Percentiles rank a stretch among this genome's conserved stretches.
phyloP scores from a whole-genome alignment of 2,113 vertebrate genomes.

The Herpetotheres cachinnans region DNA sequence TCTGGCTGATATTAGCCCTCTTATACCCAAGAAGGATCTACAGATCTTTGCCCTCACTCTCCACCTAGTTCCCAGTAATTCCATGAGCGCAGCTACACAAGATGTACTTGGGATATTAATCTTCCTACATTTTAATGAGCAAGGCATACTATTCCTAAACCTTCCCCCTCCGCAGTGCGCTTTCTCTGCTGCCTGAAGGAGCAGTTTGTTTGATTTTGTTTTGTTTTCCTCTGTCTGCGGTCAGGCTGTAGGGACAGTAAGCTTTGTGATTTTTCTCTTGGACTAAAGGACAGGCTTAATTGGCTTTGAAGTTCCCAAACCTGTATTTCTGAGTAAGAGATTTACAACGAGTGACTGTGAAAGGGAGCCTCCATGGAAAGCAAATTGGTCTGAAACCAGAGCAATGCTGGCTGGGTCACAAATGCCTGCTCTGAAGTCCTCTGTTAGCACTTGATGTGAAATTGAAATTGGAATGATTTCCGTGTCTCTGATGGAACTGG shows the following conservation, averaged over 20 bases:
- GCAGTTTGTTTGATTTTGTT: neutral
- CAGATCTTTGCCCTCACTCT: rapidly evolving
- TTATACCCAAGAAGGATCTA: neutral
- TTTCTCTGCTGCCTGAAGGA: neutral
- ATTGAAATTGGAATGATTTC: neutral
- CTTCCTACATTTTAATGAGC: neutral
- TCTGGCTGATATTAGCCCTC: neutral
- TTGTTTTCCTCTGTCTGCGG: rapidly evolving
- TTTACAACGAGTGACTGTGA: neutral
- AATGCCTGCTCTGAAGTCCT: neutral
- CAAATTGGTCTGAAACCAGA: neutral
- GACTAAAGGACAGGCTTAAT: neutral
- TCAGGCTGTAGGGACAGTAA: neutral
- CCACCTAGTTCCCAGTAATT: neutral
- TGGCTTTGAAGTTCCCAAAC: neutral
- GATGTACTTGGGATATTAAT: neutral
- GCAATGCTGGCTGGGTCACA: neutral
- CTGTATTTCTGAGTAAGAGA: neutral
- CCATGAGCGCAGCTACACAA: neutral
- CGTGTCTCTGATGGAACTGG: neutral
- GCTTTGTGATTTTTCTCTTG: neutral
- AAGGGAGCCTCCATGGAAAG: neutral
- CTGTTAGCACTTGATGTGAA: neutral
- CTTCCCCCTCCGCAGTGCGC: neutral
- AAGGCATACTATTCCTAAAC: neutral